Base-by-base conservation (phyloP, 1,140 invertebrate species). In the Drosophila lini region DNA sequence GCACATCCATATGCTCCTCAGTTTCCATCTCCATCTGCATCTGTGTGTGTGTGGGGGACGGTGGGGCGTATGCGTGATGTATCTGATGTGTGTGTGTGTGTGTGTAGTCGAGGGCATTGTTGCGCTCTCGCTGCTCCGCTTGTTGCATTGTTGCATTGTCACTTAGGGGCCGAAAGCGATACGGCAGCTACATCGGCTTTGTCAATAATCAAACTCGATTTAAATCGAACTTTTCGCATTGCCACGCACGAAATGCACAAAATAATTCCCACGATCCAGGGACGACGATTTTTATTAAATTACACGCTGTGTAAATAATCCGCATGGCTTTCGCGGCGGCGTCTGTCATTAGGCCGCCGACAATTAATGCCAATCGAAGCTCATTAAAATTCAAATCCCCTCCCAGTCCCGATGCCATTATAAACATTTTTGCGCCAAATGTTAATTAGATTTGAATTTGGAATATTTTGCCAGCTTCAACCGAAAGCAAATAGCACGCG, bases 121-220 rank as follows among this genome's bases (percentile, higher is more conserved):
- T 85, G 80, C 77, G 47, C 67, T 70, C 60, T 80, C 77, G 74
- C 67, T 61, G 82, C 76, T 67, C 60, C 64, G 82, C 81, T 80
- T 86, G 83, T 89, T 89, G 83, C 80, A 88, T 77, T 86, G 83
- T 88, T 88, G 83, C 84, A 89, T 80, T 86, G 83, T 83, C 80
- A 77, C 68, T 70, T 83, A 60, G 76, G 77, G 53, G 45, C 60
- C 59, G 83, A 77, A 89, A 89, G 40, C 64, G 80, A 88, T 78
- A 80, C 76, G 52, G 55, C 31, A 78, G 60, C 74, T 78, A 41
- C 74, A 69, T 52, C 64, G 63, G 50, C 71, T 70, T 63, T 74
- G 76, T 77, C 76, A 69, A 78, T 74, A 82, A 74, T 78, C 40
- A 45, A 74, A 68, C 47, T 62, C 77, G 42, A 80, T 74, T 69